phyloP scores from a whole-genome alignment of 2,797 vertebrate species.

The Pteropus rufus region DNA sequence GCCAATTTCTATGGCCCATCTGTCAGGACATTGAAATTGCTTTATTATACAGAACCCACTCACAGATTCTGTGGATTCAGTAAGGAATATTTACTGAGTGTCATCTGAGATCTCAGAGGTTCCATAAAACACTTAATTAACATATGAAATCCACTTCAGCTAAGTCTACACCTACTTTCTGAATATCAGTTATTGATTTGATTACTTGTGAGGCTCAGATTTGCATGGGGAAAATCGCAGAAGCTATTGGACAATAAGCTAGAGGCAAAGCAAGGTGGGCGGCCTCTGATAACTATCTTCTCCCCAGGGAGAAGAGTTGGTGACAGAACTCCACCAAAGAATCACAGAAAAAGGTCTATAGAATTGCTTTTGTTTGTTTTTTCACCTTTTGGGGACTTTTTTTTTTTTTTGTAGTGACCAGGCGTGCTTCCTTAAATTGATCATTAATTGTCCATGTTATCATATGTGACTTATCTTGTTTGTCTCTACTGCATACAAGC shows the following conservation, averaged over 20 bases:
- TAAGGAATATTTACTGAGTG: constrained; percentile 75
- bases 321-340: neutral
- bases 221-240: constrained; percentile 32
- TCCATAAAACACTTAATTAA: constrained; percentile 80
- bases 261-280: constrained; percentile 49
- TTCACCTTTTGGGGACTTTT: constrained; percentile 10
- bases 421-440: neutral
- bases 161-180: constrained; percentile 75
- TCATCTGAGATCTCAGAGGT: constrained; percentile 77
- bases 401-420: constrained; percentile 25
- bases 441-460: neutral
- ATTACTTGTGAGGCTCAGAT: constrained; percentile 69
- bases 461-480: neutral
- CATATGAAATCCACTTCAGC: constrained; percentile 77
- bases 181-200: constrained; percentile 75
- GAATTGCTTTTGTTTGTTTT: constrained; percentile 59
- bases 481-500: neutral
- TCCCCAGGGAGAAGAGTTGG: constrained; percentile 3
- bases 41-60: constrained; percentile 75
- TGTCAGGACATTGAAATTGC: constrained; percentile 76
- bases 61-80: constrained; percentile 72
- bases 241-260: constrained; percentile 40
- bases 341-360: neutral
- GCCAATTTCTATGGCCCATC: constrained; percentile 76
- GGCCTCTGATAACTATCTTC: constrained; percentile 40